phyloP scores from a whole-genome alignment of 1,140 invertebrate genomes.

The Magallana ariakensis region DNA sequence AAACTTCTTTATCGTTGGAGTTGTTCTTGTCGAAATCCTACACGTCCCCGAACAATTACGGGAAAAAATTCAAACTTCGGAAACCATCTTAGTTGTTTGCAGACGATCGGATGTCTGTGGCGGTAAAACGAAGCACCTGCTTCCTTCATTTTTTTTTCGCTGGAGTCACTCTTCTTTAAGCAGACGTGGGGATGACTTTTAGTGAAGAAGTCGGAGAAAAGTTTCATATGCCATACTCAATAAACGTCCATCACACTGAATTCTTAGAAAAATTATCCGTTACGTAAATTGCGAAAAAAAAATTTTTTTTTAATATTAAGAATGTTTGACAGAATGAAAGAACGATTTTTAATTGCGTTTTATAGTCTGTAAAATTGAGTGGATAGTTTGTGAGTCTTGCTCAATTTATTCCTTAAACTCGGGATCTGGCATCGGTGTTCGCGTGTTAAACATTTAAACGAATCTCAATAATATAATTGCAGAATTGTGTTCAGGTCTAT shows the following conservation, averaged over 20 bases:
- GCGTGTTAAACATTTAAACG: not conserved
- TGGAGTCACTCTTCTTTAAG: not conserved
- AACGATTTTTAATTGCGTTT: not conserved
- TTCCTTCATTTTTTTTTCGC: slow-evolving; percentile 1
- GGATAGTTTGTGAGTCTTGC: not conserved
- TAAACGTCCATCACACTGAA: not conserved
- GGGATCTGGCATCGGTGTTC: not conserved
- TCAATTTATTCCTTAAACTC: not conserved
- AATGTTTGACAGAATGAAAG: not conserved
- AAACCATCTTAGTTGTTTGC: slow-evolving; percentile 25
- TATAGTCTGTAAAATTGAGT: not conserved
- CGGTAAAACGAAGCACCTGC: slow-evolving; percentile 24
- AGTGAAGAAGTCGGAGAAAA: not conserved
- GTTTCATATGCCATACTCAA: not conserved
- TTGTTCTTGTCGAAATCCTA: slow-evolving; percentile 3
- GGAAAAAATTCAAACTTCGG: slow-evolving; percentile 3
- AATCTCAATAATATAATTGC: not conserved
- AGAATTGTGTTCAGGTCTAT: not conserved
- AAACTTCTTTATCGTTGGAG: not conserved
- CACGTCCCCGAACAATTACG: not conserved
- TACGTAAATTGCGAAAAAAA: not conserved
- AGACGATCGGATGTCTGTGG: not conserved
- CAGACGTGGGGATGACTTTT: slow-evolving; percentile 1
- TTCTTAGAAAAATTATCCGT: not conserved
- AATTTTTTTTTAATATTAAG: not conserved